Evolutionary conservation across 2,113 vertebrate species (phyloP), one percentile per base, ranked within the genome.

Genomic region (Carassius gibelio): DNA sequence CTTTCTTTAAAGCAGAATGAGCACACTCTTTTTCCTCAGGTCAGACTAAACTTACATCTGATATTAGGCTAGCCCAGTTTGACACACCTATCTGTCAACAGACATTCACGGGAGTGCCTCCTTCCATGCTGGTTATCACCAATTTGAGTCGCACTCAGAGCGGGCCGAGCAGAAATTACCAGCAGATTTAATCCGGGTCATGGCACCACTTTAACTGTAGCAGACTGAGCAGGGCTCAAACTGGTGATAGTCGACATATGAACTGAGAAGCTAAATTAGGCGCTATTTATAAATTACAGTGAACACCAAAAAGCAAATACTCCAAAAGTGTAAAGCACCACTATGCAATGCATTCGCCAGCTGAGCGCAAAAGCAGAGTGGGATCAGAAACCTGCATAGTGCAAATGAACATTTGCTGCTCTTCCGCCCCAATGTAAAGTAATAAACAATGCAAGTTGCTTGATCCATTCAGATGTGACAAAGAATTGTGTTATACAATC

Each of bases 1-100:
- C 87, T 89, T 82, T 90, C 88, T 92, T 88, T 90, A 92, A 90
- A 89, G 89, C 89, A 88, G 91, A 93, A 93, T 92, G 91, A 93
- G 91, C 90, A 89, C 23, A 50, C 75, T 85, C 14, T 30, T 50
- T 89, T 90, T 87, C 87, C 85, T 87, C 83, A 83, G 89, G 88
- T 91, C 91, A 91, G 85, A 85, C 69, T 84, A 82, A 76, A 61
- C 84, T 85, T 68, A 89, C 83, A 75, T 72, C 85, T 66, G 85
- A 88, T 84, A 89, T 71, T 21, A 42, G 68, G 36, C 0, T 71
- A 21, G 84, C 17, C 50, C 86, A 36, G 71, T 52, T 11, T n/a
- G 23, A 8, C 48, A 55, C n/a, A 55, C 36, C 42, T 21, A 23
- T 23, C 21, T 75, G 48, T 52, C 74, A 17, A 75, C 2, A 52